phyloP scores from a whole-genome alignment of 2,113 vertebrate genomes.

The Cyanoliseus patagonus region DNA sequence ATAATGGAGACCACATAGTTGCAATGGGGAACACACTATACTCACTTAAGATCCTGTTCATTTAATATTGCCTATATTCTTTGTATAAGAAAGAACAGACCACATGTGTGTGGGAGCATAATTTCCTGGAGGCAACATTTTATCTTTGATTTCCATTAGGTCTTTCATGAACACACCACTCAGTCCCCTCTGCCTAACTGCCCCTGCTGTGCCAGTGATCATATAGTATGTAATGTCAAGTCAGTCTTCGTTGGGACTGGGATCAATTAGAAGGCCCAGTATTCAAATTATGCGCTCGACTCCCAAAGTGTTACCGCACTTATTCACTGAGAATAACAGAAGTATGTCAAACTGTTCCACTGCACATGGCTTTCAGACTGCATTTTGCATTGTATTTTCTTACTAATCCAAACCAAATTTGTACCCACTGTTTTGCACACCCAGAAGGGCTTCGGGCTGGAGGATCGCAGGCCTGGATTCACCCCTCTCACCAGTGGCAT shows the following conservation, averaged over 20 bases:
- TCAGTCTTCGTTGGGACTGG: neutral
- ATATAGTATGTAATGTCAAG: neutral
- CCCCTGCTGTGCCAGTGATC: slow-evolving; percentile 32
- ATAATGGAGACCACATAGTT: neutral
- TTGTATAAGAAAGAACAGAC: neutral
- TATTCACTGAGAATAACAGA: neutral
- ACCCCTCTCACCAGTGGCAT: neutral
- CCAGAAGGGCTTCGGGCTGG: neutral
- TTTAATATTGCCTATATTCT: slow-evolving; percentile 7
- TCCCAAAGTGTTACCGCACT: neutral
- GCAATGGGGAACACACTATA: neutral
- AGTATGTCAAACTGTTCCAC: neutral
- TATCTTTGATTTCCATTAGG: slow-evolving; percentile 48
- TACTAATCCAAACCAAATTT: neutral
- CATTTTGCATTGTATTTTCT: neutral
- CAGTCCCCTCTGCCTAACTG: neutral
- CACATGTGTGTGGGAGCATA: neutral
- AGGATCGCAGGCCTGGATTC: neutral
- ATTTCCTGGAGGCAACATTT: slow-evolving; percentile 34
- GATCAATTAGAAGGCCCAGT: slow-evolving; percentile 25
- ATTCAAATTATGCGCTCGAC: neutral
- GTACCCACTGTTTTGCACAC: neutral
- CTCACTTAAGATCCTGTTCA: neutral
- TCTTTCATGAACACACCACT: slow-evolving; percentile 12
- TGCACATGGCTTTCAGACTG: neutral